Evolutionary conservation across 2,113 vertebrate species (phyloP), one percentile per base, ranked within the genome.

Genomic region (Catharus fuscescens): DNA sequence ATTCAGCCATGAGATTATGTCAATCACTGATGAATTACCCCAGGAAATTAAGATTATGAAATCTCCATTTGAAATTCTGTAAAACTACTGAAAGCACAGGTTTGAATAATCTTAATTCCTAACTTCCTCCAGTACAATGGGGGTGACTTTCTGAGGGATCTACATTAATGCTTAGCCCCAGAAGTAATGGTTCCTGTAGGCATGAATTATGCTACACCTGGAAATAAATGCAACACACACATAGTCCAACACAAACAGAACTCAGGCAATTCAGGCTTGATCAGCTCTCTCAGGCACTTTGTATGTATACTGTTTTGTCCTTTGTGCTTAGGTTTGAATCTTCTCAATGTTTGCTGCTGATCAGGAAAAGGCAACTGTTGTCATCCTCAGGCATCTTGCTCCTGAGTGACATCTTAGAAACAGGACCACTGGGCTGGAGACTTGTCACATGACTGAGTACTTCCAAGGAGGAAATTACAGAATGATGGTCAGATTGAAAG

Each of bases 21-120:
- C 88, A 94, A 78, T 80, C 64, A 44, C 73, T 80, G 92, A 97
- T 91, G 52, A 91, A 93, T 93, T 92, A 97, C 65, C 34, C 44
- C 42, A 81, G 64, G 53, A 95, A 96, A 96, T 64, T 56, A 74
- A 95, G 81, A 96, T 84, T 93, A 93, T 59, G 62, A 95, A 96
- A 92, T 66, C 74, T 92, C 80, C 84, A 94, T 61, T 36, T 86
- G 69, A 81, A 95, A 90, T 96, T 97, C 69, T 92, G 69, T 74
- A 80, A 89, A 96, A 88, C 77, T 92, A 80, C 44, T 95, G 52
- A 86, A 95, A 97, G 88, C 5, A 16, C 61, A 92, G 45, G 56
- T 90, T 84, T 93, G 66, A 52, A 31, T 14, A 60, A 48, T 42
- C 86, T 95, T 97, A 42, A 24, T 77, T 91, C 2, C 9, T 42